phyloP scores from a whole-genome alignment of 2,888 invertebrate species.

The Archips crataeganus region DNA sequence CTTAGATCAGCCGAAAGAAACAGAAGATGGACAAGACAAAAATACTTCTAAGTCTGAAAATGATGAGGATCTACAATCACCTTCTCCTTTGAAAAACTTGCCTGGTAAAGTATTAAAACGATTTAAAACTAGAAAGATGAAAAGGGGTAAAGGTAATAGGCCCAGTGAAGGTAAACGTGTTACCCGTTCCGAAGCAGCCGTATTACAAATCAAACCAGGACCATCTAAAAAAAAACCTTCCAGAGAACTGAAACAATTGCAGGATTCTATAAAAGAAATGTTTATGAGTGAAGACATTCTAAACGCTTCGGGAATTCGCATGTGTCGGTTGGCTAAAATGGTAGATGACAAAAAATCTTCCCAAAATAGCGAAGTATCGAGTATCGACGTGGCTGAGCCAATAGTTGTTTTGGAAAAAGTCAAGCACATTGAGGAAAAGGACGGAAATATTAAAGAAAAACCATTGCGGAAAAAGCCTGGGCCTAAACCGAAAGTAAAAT shows the following conservation, averaged over 20 bases:
- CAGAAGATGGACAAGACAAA: constrained; percentile 20
- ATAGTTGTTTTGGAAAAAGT: constrained; percentile 66
- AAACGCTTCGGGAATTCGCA: constrained; percentile 87
- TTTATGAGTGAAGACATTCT: constrained; percentile 87
- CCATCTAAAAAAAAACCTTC: constrained; percentile 62
- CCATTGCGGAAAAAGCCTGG: constrained; percentile 58
- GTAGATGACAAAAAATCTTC: constrained; percentile 62
- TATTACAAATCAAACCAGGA: constrained; percentile 46
- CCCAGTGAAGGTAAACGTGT: constrained; percentile 49
- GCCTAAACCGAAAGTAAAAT: constrained; percentile 59
- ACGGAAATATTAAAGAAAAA: constrained; percentile 51
- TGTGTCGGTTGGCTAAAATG: constrained; percentile 87
- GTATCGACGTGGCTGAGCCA: constrained; percentile 50
- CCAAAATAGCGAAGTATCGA: constrained; percentile 52
- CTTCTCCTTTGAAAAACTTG: constrained; percentile 44
- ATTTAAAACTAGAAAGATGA: constrained; percentile 29
- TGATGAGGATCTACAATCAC: constrained; percentile 45
- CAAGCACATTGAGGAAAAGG: constrained; percentile 51
- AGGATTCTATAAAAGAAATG: constrained; percentile 90
- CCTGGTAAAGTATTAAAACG: constrained; percentile 35
- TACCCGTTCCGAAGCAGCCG: constrained; percentile 54
- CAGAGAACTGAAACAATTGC: constrained; percentile 87
- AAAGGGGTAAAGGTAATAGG: constrained; percentile 45
- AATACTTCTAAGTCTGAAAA: constrained; percentile 18
- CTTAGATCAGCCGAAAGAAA: neutral